phyloP scores from a whole-genome alignment of 2,113 vertebrate species.

The Pachypanchax playfairii region DNA sequence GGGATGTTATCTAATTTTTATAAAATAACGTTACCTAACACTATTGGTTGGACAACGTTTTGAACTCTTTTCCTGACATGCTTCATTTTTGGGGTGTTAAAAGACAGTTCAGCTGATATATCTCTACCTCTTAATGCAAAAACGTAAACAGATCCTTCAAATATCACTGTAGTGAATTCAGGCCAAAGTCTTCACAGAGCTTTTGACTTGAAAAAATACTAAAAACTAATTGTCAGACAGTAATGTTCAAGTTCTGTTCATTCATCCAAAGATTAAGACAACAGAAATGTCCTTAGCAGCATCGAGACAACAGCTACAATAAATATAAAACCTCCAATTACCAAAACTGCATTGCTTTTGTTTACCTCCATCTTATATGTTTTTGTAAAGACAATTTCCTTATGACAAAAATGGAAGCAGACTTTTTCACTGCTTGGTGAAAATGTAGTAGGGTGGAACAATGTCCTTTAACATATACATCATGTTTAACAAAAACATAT shows the following conservation, averaged over 20 bases:
- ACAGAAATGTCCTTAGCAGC: neutral
- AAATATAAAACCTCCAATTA: neutral
- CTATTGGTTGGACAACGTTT: too few species aligned
- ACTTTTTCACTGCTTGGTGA: constrained; percentile 3
- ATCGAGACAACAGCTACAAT: neutral
- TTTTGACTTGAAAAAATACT: too few species aligned
- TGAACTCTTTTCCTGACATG: too few species aligned
- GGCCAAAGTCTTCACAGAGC: too few species aligned
- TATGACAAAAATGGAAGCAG: neutral
- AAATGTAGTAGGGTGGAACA: constrained; percentile 23
- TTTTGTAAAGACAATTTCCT: neutral
- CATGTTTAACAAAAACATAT: constrained; percentile 46
- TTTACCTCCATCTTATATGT: neutral
- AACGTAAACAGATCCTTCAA: too few species aligned
- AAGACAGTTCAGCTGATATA: too few species aligned
- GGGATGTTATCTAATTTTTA: too few species aligned
- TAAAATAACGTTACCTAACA: too few species aligned
- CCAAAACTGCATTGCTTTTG: neutral
- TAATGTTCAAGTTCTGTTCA: neutral
- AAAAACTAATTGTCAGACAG: neutral
- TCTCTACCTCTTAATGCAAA: too few species aligned
- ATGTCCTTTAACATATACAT: constrained; percentile 28
- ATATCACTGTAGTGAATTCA: too few species aligned
- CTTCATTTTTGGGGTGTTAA: too few species aligned
- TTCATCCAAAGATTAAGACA: neutral